These are phyloP conservation scores for Trididemnum nubilum DNA, from an alignment of 23 tunicate species.

Conservation along the genomic window DNA sequence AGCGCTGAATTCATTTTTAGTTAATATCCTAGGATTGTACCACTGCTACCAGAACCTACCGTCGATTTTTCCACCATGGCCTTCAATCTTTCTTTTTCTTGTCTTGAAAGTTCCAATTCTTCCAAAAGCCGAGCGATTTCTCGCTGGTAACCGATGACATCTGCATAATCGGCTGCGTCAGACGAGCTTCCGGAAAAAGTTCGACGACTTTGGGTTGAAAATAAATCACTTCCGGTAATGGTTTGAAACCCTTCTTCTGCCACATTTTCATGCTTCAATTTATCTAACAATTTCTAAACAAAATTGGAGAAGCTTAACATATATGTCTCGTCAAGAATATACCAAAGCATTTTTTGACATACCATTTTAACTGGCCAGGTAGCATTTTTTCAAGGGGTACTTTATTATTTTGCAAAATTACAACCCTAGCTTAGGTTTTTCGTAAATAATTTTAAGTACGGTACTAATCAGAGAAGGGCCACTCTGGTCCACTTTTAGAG, in stretches of 20 bases:
- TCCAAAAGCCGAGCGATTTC: constrained; percentile 21
- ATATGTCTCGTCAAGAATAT: too few relatives aligned
- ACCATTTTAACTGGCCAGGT: too few relatives aligned
- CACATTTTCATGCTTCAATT: constrained; percentile 17
- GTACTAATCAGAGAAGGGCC: too few relatives aligned
- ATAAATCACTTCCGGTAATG: neutral
- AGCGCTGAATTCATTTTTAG: too few relatives aligned
- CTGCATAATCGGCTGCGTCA: constrained; percentile 47
- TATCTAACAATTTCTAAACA: constrained; percentile 38
- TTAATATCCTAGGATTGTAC: too few relatives aligned
- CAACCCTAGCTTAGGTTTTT: too few relatives aligned
- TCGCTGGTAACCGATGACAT: constrained; percentile 40
- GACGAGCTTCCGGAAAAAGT: constrained; percentile 39
- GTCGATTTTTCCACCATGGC: neutral
- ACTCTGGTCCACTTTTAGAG: too few relatives aligned
- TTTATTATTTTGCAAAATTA: too few relatives aligned
- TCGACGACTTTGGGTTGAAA: neutral
- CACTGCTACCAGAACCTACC: neutral
- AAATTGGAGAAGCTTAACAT: neutral
- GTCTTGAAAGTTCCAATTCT: neutral
- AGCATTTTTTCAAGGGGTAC: too few relatives aligned
- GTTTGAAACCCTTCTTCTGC: constrained; percentile 2
- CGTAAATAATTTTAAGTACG: too few relatives aligned
- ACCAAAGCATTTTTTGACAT: too few relatives aligned
- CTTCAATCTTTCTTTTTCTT: constrained; percentile 39